These are phyloP conservation scores for Phragmatobia fuliginosa DNA, from an alignment of 2,888 invertebrate species.

Conservation along the genomic window DNA sequence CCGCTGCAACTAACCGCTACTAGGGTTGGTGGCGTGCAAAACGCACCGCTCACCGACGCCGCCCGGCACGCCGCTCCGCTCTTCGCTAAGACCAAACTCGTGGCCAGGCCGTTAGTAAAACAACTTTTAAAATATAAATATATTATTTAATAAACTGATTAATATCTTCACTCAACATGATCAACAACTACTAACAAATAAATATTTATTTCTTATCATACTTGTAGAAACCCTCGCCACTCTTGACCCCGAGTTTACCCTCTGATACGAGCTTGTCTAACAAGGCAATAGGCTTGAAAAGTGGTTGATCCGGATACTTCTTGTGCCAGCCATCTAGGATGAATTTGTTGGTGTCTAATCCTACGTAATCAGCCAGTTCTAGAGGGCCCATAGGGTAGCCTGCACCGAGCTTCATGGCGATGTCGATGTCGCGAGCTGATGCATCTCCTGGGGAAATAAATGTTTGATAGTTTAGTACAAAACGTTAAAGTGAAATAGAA, in stretches of 20 bases:
- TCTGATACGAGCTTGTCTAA: slow-evolving; percentile 90
- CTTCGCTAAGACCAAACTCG: too few species aligned
- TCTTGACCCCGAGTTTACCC: slow-evolving; percentile 93
- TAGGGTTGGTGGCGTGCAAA: too few species aligned
- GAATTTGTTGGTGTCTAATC: slow-evolving; percentile 92
- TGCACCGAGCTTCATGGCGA: slow-evolving; percentile 96
- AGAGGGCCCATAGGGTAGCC: slow-evolving; percentile 97
- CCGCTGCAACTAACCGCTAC: too few species aligned
- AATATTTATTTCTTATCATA: slow-evolving; percentile 81
- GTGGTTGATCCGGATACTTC: slow-evolving; percentile 65
- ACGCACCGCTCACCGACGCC: too few species aligned
- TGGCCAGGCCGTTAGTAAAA: slow-evolving; percentile 7
- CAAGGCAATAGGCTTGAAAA: slow-evolving; percentile 57
- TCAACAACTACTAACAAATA: slow-evolving; percentile 21
- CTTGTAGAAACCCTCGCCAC: slow-evolving; percentile 95
- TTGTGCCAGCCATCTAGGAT: slow-evolving; percentile 93
- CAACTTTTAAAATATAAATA: slow-evolving; percentile 2
- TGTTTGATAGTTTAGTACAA: background rate
- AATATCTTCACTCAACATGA: slow-evolving; percentile 28
- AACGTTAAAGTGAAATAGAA: background rate
- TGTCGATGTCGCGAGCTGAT: slow-evolving; percentile 92
- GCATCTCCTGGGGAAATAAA: slow-evolving; percentile 86
- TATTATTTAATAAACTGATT: slow-evolving; percentile 10
- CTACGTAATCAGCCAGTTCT: slow-evolving; percentile 94
- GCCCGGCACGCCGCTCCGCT: too few species aligned